Conservation (phyloP, 2,113 vertebrate species). For the Dissostichus mawsoni region DNA sequence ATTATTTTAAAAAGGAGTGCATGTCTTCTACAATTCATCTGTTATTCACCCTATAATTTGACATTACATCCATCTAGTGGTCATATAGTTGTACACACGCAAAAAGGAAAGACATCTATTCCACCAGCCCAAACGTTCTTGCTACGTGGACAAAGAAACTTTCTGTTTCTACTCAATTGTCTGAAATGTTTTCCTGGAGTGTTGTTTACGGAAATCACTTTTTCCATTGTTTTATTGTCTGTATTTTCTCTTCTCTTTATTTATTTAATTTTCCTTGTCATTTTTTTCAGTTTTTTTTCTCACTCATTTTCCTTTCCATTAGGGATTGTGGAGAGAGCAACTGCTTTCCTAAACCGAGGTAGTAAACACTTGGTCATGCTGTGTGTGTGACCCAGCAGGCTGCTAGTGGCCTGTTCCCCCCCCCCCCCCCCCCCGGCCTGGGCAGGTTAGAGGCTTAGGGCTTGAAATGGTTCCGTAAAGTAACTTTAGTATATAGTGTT, state of each 20-base stretch:
- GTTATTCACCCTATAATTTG: neutral
- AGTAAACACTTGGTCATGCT: constrained; percentile 86
- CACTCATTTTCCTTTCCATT: constrained; percentile 88
- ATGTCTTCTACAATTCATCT: neutral
- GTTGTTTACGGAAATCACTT: constrained; percentile 6
- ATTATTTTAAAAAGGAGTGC: neutral
- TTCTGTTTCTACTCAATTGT: neutral
- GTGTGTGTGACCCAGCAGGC: constrained; percentile 75
- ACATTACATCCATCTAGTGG: constrained; percentile 67
- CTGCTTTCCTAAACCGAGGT: constrained; percentile 94
- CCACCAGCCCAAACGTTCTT: neutral
- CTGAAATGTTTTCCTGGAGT: neutral
- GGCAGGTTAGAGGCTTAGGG: constrained; percentile 62
- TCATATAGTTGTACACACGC: neutral
- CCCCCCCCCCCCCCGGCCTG: constrained; percentile 33
- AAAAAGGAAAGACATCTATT: neutral
- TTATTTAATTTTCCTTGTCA: constrained; percentile 61
- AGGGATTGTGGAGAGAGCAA: constrained; percentile 91
- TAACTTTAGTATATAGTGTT: neutral
- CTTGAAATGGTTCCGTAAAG: constrained; percentile 34
- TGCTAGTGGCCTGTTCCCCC: constrained; percentile 28
- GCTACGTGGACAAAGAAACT: neutral
- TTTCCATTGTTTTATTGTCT: constrained; percentile 14
- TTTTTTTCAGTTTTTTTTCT: constrained; percentile 76
- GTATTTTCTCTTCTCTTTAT: constrained; percentile 34